Base-by-base conservation (phyloP, 2,888 invertebrate genomes). In the Apoda limacodes region DNA sequence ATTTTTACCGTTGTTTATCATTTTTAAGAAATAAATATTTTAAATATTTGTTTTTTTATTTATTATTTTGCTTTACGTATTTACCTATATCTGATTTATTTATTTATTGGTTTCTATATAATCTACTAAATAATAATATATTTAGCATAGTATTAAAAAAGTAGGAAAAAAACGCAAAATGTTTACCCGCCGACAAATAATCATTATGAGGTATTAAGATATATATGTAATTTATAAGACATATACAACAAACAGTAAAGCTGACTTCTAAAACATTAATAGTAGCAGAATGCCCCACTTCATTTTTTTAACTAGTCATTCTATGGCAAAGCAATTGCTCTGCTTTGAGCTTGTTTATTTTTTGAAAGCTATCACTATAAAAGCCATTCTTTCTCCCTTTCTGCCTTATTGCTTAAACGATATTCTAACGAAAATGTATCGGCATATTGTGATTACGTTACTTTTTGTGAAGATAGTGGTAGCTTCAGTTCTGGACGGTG, bases 331-430 rank as follows among this genome's bases (percentile, higher is more conserved):
- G 61, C 66, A 60, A 63, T 66, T 62, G 61, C 57, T 59, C 45
- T 48, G 37, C 45, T 52, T 43, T 41, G 24, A 41, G 35, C 42
- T 74, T 60, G 52, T 76, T 57, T 60, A 71, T 76, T 78, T 76
- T 74, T 76, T 64, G 74, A 76, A 75, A 71, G 71, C 69, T 52
- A 57, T 55, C 55, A 50, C 60, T 75, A 75, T 75, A 74, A 57
- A 74, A 69, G 62, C 52, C 41, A 62, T 57, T 43, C 44, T 46
- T 32, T 47, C 52, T 57, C 63, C 61, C 62, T 68, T 66, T 67
- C 67, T 55, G 42, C 49, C 60, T 71, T 76, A 78, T 70, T 78
- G 60, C 66, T 58, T 55, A 49, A 58, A 45, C 48, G 50, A 47
- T 42, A 30, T 48, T 42, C 53, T 31, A 50, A 43, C 42, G 48